Percentiles rank a stretch among this genome's conserved stretches.
phyloP scores from a whole-genome alignment of 2,113 vertebrate species.

The Lota lota region DNA sequence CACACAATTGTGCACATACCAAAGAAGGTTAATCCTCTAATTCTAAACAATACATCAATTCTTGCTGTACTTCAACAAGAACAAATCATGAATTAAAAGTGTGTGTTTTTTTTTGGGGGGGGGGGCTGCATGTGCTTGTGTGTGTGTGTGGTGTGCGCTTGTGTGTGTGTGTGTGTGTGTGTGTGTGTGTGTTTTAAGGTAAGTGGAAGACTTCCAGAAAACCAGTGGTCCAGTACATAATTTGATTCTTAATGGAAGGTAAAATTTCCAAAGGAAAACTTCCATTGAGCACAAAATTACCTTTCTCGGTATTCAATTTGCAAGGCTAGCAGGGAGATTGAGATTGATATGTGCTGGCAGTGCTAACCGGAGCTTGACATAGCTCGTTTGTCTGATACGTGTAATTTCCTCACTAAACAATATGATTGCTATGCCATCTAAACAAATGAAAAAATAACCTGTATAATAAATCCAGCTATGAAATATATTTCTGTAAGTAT shows the following conservation, averaged over 20 bases:
- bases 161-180: conserved; percentile 14
- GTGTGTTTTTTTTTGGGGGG: conserved; percentile 6
- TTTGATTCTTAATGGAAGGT: conserved; percentile 74
- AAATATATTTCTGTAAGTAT: neutral
- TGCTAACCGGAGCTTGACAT: conserved; percentile 53
- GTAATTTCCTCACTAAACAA: conserved; percentile 66
- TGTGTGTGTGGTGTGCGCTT: no score
- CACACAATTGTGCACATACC: conserved; percentile 3
- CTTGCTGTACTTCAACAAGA: conserved; percentile 44
- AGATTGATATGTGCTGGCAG: conserved; percentile 74
- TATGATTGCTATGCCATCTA: conserved; percentile 56
- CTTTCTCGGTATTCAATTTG: conserved; percentile 72
- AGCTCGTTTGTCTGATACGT: conserved; percentile 60
- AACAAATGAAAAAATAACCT: conserved; percentile 42
- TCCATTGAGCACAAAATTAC: conserved; percentile 74
- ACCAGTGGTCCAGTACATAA: conserved; percentile 67
- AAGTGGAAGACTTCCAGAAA: conserved; percentile 33
- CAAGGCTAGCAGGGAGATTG: conserved; percentile 53
- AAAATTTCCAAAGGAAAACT: conserved; percentile 75
- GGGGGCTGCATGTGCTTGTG: conserved; percentile 13
- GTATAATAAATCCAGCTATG: conserved; percentile 11
- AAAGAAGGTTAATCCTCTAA: conserved; percentile 42
- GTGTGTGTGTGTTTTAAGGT: conserved; percentile 27
- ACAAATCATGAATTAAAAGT: conserved; percentile 70
- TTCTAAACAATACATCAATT: conserved; percentile 42